Conservation (phyloP, 2,888 invertebrate species). For the Meliscaeva auricollis region DNA sequence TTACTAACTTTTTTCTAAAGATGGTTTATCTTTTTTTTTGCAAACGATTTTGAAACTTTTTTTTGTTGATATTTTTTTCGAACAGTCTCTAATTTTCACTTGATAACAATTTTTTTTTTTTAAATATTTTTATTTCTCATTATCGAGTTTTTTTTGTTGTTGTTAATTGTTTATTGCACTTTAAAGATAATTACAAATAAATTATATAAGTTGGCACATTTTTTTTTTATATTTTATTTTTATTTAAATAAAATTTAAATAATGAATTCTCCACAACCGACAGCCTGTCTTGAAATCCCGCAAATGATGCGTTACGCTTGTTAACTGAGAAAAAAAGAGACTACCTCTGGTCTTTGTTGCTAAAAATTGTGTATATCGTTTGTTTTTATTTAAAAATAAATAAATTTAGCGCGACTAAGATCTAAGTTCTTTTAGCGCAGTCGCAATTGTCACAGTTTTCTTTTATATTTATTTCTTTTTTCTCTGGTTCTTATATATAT, state of each 20-base stretch:
- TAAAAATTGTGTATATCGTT: conserved; percentile 47
- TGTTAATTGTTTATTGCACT: not conserved
- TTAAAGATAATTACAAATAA: not conserved
- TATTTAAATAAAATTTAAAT: not conserved
- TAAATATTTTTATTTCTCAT: conserved; percentile 19
- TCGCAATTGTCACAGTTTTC: conserved; percentile 65
- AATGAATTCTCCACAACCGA: conserved; percentile 27
- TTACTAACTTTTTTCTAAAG: not conserved
- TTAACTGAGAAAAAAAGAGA: conserved; percentile 45
- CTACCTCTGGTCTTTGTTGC: conserved; percentile 14
- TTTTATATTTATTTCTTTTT: not conserved
- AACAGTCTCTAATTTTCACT: conserved; percentile 17
- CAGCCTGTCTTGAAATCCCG: conserved; percentile 39
- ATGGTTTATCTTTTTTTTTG: not conserved
- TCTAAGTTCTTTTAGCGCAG: conserved; percentile 56
- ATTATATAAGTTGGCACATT: conserved; percentile 3
- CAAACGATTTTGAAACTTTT: not conserved
- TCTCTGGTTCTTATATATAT: conserved; percentile 41
- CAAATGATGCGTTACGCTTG: conserved; percentile 62
- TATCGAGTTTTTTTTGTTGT: not conserved
- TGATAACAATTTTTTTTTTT: not conserved
- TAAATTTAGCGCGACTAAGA: conserved; percentile 63
- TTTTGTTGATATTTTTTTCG: not conserved
- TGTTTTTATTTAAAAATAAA: conserved; percentile 59
- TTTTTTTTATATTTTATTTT: not conserved